These are phyloP conservation scores for Gymnoscopelus microlampas DNA, from an alignment of 2,797 vertebrate species.

Conservation along the genomic window DNA sequence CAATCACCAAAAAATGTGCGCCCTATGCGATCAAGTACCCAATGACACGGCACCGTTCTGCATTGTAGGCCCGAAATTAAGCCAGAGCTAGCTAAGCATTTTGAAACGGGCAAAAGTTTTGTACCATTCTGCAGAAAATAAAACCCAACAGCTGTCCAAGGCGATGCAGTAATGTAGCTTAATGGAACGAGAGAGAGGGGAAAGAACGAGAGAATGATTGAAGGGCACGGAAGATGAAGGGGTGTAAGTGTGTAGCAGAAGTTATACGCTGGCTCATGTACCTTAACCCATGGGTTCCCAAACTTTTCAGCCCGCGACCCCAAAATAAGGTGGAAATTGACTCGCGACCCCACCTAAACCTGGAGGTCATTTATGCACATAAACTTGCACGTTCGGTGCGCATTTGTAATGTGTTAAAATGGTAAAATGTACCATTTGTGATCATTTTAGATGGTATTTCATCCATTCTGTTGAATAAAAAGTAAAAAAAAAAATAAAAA, in stretches of 20 bases:
- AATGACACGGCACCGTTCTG: slow-evolving; percentile 19
- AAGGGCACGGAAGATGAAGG: background rate
- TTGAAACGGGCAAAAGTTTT: slow-evolving; percentile 13
- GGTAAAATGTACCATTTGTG: too few species aligned
- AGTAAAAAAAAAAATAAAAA: too few species aligned
- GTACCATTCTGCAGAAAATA: slow-evolving; percentile 13
- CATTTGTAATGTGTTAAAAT: too few species aligned
- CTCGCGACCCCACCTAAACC: too few species aligned
- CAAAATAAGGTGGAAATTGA: too few species aligned
- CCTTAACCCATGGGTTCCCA: too few species aligned
- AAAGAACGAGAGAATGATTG: slow-evolving; percentile 2
- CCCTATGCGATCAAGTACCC: slow-evolving; percentile 4
- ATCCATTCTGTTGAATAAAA: too few species aligned
- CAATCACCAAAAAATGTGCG: background rate
- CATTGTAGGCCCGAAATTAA: slow-evolving; percentile 24
- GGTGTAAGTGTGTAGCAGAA: slow-evolving; percentile 5
- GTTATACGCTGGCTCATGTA: slow-evolving; percentile 28
- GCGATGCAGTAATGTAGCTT: background rate
- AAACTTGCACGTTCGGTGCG: too few species aligned
- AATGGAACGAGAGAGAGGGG: background rate
- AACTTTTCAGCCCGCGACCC: too few species aligned
- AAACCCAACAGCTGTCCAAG: slow-evolving; percentile 9
- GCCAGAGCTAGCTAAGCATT: slow-evolving; percentile 33
- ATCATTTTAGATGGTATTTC: too few species aligned
- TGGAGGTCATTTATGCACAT: too few species aligned